Base-by-base conservation (phyloP, 2,888 invertebrate genomes). In the Polylopha cassiicola region DNA sequence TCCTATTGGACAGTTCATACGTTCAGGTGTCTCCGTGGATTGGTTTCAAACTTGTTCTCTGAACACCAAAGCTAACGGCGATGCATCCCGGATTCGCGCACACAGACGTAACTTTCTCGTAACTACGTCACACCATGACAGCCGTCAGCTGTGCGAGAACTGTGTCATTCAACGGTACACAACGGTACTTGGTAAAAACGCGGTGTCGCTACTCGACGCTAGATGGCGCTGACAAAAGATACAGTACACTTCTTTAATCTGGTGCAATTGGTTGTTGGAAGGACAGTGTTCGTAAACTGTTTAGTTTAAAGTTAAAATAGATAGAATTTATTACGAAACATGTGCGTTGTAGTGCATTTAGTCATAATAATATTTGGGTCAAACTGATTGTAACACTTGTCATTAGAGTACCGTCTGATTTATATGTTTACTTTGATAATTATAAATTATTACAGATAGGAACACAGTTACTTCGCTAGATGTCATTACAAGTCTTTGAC, bases 101-200 rank as follows among this genome's bases (percentile, higher is more conserved):
- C 63, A 72, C 67, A 60, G 18, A 43, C 44, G 53, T 50, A 61
- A 50, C 39, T 51, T 55, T 51, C 54, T 55, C 49, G 58, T 53
- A 54, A 51, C 51, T 53, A 62, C 52, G 51, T 58, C 59, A 57
- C 63, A 56, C 66, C 57, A 55, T 65, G 59, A 49, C 47, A 43
- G 47, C 60, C 62, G 73, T 65, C 84, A 82, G 84, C 84, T 84
- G 84, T 64, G 70, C 57, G 51, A 55, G 73, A 84, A 73, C 61
- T 85, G 73, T 80, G 82, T 84, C 82, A 85, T 63, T 48, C 59
- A 77, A 75, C 78, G 76, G 76, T 73, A 73, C 41, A 31, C 11
- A 52, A 43, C 48, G 48, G 46, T 48, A 50, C 43, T 16, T 17
- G 11, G 24, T 28, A 21, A 33, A 44, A 37, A 29, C 38, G 26